Evolutionary conservation across 2,113 vertebrate genomes (phyloP), one percentile per base, ranked within the genome.

Genomic region (Thamnaconus septentrionalis): DNA sequence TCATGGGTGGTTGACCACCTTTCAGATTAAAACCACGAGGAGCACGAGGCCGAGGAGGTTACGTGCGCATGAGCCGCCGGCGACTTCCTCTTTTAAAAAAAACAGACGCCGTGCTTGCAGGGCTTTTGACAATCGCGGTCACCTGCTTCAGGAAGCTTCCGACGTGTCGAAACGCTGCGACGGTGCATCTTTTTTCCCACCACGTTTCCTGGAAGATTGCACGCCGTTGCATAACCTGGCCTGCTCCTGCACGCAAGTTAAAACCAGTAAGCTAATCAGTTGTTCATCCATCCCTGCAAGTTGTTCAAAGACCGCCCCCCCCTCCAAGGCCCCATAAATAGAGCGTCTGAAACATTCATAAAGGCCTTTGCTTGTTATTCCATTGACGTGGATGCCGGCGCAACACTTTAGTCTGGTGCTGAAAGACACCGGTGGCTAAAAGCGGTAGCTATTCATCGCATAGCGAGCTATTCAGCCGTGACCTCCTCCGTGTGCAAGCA

Each of bases 271-370:
- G 57, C 71, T 64, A 76, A 83, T 81, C 73, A 78, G 61, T 31
- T 31, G 18, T 78, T 75, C 74, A 72, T 69, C 61, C 7, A n/a
- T 72, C 69, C 65, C 57, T 63, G 70, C 58, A 63, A 66, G 58
- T 78, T 67, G 64, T 75, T 78, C 65, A 69, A 72, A 85, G 66
- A 80, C 18, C 18, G 18, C 18, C 18, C 18, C 18, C 55, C 66
- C 71, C 71, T 52, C 69, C 64, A 60, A 57, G 50, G 67, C 67
- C 68, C 75, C 75, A 73, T 61, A 87, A 85, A 88, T 82, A 85
- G 81, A 87, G 80, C 63, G 56, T 71, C 63, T 90, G 73, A 89
- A 90, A 88, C 78, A 88, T 88, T 88, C 71, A 90, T 89, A 79
- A 83, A 85, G 71, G 80, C 73, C 79, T 58, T 78, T 10, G 45